A percentile compares a stretch with the other conserved stretches of the same genome.
phyloP scores from a whole-genome alignment of 2,888 invertebrate genomes.

The Pristionchus entomophagus region DNA sequence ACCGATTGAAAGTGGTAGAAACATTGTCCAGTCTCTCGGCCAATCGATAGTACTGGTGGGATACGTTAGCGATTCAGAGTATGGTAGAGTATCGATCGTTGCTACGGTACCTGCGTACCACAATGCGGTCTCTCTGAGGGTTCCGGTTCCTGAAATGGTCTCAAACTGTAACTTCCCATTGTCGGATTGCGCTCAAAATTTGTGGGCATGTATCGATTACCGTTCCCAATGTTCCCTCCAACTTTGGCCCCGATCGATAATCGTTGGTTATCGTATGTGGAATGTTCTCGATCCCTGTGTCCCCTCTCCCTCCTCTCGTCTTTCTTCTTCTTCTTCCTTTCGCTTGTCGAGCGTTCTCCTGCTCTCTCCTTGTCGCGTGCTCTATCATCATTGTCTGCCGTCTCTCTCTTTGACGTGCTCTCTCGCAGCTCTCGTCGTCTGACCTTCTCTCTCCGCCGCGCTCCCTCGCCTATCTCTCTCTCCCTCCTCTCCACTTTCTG shows the following conservation, averaged over 20 bases:
- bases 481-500: slow-evolving; percentile 39
- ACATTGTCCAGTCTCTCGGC: not conserved
- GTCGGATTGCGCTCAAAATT: not conserved
- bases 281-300: not conserved
- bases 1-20: not conserved
- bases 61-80: not conserved
- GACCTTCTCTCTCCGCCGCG: not conserved
- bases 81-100: not conserved
- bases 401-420: not conserved
- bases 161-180: not conserved
- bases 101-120: not conserved
- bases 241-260: not conserved
- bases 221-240: not conserved
- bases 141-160: not conserved
- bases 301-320: slow-evolving; percentile 20
- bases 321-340: slow-evolving; percentile 40
- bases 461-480: slow-evolving; percentile 11
- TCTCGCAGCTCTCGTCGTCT: not conserved
- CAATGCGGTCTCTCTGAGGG: not conserved
- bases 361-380: slow-evolving; percentile 3
- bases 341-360: slow-evolving; percentile 35
- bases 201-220: not conserved
- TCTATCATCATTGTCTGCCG: not conserved
- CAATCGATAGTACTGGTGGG: not conserved
- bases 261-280: not conserved